Evolutionary conservation across 2,113 vertebrate genomes (phyloP), one percentile per base, ranked within the genome.

Genomic region (Rhabdornis inornatus): DNA sequence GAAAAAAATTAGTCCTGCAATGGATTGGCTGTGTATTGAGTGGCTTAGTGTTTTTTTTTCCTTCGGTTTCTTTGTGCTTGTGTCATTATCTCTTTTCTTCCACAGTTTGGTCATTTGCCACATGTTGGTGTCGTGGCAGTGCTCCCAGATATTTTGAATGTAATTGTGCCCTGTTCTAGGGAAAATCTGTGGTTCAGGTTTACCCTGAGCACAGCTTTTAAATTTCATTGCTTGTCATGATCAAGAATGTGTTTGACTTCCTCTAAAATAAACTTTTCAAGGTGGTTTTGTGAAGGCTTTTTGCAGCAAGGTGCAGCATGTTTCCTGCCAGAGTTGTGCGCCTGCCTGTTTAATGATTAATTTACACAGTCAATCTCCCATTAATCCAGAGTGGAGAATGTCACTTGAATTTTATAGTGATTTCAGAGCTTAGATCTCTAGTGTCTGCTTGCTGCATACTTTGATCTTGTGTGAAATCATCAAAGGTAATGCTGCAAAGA

Each of bases 271-370:
- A 84, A 63, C 49, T 89, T 81, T 23, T 16, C 35, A 12, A 18
- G 44, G 31, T 21, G 44, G 20, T 37, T 94, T 63, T 31, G 57
- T 12, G 50, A 33, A 53, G 55, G 22, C 7, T 44, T 79, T 82
- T 30, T 35, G 20, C 37, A 45, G 52, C 52, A 44, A 6, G 4
- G 33, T 37, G 40, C 24, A 40, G 60, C 44, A 6, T 1, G 3
- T 56, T 94, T 61, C 60, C 50, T 83, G 37, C 72, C 23, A 4
- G 8, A 61, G 76, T 44, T 71, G 12, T 60, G 44, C 56, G 45
- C 42, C 40, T 80, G 59, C 80, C 45, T 81, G 52, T n/a, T 93
- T 94, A 93, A 93, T 90, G 80, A 90, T 94, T 92, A 63, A 93
- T 84, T 68, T 40, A 30, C 39, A 56, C 1, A 4, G 28, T 53